These are phyloP conservation scores for Xestia rhomboidea DNA, from an alignment of 2,888 invertebrate genomes.

Conservation along the genomic window DNA sequence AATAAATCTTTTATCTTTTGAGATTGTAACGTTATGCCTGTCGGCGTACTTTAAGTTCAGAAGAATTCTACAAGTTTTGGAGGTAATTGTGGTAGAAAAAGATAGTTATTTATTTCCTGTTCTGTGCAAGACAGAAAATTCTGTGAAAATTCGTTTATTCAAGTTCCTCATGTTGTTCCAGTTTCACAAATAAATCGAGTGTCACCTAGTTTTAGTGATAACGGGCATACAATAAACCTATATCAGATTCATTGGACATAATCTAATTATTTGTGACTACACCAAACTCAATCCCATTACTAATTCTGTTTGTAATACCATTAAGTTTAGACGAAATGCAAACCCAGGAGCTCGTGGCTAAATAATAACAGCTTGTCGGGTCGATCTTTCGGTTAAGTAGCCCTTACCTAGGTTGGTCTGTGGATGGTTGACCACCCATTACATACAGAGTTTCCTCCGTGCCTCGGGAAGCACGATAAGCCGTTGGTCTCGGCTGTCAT, in stretches of 20 bases:
- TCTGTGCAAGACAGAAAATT: neutral
- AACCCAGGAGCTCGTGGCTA: neutral
- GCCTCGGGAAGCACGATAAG: no score
- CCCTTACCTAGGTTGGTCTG: no score
- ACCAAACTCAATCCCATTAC: neutral
- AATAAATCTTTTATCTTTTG: conserved; percentile 34
- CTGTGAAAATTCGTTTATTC: no score
- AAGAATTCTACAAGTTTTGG: conserved; percentile 17
- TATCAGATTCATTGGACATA: neutral
- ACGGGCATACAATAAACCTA: neutral
- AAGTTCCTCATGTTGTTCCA: neutral
- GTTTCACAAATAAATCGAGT: neutral
- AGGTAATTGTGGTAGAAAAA: conserved; percentile 12
- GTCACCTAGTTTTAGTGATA: neutral
- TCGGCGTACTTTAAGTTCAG: conserved; percentile 36
- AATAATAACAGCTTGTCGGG: neutral
- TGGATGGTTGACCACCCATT: no score
- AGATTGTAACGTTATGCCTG: conserved; percentile 31
- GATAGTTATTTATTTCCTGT: neutral
- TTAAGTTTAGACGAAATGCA: neutral
- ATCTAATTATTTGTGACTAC: neutral
- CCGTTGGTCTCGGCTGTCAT: no score
- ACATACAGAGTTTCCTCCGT: no score
- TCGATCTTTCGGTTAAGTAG: neutral
- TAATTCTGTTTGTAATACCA: neutral